Evolutionary conservation across 1,140 invertebrate species (phyloP), one percentile per base, ranked within the genome.

Genomic region (Leptonema lineaticorne): DNA sequence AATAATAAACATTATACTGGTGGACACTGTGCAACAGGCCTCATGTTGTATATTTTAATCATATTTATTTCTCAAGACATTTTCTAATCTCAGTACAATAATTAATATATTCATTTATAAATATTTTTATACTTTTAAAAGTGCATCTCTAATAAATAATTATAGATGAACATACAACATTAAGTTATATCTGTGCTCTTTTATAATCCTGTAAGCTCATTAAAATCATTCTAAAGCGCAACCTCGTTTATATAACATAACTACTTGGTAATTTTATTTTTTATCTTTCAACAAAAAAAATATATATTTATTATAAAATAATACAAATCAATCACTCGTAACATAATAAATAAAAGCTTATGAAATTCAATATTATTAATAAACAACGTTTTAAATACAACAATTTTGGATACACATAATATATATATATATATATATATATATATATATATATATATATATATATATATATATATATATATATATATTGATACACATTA

Each of bases 121-220:
- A n/a, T n/a, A n/a, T n/a, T n/a, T n/a, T n/a, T 22, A 53, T 9
- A 53, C 26, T 27, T 30, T 18, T 28, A 37, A 50, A 41, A 64
- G 62, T 64, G 62, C 62, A 18, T 62, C 30, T 4, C 28, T 62
- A 62, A 41, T 62, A 41, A 30, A 62, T 62, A 22, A 29, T 24
- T 16, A 62, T 62, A 62, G 29, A 24, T 58, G 26, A 58, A 58
- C 24, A 58, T 59, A 59, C 20, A 30, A n/a, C n/a, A n/a, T n/a
- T n/a, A n/a, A n/a, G 14, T 45, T n/a, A 9, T n/a, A 45, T 45
- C 37, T 45, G 37, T 45, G 37, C 37, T 45, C 16, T 45, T 33
- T 41, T 48, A 20, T 53, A 26, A 26, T 53, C 24, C 22, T 22
- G 20, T 53, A 64, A 64, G 62, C 62, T 64, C 62, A 29, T 62